These are phyloP conservation scores for Penaeus monodon DNA, from an alignment of 2,888 invertebrate genomes.

Conservation along the genomic window DNA sequence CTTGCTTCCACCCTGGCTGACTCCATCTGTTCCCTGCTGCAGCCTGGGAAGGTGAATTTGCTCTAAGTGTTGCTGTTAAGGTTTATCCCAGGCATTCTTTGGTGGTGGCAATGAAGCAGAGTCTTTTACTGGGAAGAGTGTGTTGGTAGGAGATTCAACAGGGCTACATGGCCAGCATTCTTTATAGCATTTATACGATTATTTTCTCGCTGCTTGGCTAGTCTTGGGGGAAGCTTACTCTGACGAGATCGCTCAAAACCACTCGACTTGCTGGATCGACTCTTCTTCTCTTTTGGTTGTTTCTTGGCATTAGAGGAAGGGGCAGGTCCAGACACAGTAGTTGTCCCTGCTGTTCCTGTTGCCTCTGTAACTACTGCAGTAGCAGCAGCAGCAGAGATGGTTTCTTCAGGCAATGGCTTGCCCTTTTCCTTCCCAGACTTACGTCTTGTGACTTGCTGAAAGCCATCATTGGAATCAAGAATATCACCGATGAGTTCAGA, in stretches of 20 bases:
- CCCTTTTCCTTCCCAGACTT: constrained; percentile 77
- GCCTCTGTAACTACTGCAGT: constrained; percentile 29
- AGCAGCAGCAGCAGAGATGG: constrained; percentile 67
- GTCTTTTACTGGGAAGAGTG: constrained; percentile 67
- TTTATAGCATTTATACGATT: constrained; percentile 56
- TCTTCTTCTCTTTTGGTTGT: constrained; percentile 56
- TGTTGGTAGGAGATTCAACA: constrained; percentile 51
- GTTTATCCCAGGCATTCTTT: constrained; percentile 89
- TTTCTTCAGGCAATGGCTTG: constrained; percentile 68
- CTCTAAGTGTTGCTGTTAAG: constrained; percentile 79
- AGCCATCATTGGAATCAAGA: constrained; percentile 73
- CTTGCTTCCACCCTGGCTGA: constrained; percentile 69
- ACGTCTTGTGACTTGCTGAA: constrained; percentile 87
- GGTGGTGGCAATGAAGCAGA: constrained; percentile 74
- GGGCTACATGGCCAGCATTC: constrained; percentile 46
- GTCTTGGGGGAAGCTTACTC: constrained; percentile 81
- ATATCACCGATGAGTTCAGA: constrained; percentile 68
- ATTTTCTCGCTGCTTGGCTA: constrained; percentile 80
- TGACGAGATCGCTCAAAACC: constrained; percentile 71
- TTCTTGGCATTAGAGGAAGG: constrained; percentile 68
- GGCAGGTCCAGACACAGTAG: constrained; percentile 66
- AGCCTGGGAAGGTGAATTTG: constrained; percentile 71
- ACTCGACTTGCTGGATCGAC: constrained; percentile 34
- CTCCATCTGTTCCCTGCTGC: constrained; percentile 70
- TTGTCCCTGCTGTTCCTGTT: constrained; percentile 66